Percentiles rank a stretch among this genome's conserved stretches.
Conservation (phyloP, 2,797 vertebrate species). For the Parauchenoglanis ngamensis region DNA sequence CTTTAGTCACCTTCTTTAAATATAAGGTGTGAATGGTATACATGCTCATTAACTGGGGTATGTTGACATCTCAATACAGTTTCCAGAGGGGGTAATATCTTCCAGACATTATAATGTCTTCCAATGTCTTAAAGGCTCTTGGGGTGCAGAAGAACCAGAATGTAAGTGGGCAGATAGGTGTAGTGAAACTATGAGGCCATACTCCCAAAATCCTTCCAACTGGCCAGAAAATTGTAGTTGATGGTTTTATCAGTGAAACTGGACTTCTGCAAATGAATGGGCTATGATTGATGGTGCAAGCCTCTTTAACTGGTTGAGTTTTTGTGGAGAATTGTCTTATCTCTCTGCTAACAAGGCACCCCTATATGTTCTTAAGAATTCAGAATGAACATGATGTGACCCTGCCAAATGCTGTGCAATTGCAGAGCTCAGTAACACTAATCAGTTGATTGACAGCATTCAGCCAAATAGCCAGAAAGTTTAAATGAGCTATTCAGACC, state of each 20-base stretch:
- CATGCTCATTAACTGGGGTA: neutral
- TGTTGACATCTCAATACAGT: neutral
- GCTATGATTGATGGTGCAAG: neutral
- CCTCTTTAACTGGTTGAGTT: neutral
- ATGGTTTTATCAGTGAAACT: neutral
- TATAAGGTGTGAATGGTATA: neutral
- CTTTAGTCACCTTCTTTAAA: neutral
- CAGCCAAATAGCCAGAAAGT: neutral
- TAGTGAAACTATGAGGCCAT: neutral
- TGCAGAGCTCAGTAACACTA: neutral
- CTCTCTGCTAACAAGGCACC: neutral
- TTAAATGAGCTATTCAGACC: neutral
- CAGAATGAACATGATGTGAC: neutral
- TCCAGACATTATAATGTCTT: neutral
- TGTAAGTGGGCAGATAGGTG: neutral
- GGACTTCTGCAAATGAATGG: neutral
- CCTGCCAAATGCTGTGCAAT: neutral
- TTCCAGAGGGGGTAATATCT: no score
- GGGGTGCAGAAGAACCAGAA: neutral
- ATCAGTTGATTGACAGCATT: neutral
- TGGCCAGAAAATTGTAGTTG: constrained; percentile 3
- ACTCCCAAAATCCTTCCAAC: neutral
- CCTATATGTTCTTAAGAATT: neutral
- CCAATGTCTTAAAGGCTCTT: neutral
- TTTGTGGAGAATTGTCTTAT: neutral